phyloP scores from a whole-genome alignment of 92 coral and sea anemone genomes.

The Anthopleura xanthogrammica region DNA sequence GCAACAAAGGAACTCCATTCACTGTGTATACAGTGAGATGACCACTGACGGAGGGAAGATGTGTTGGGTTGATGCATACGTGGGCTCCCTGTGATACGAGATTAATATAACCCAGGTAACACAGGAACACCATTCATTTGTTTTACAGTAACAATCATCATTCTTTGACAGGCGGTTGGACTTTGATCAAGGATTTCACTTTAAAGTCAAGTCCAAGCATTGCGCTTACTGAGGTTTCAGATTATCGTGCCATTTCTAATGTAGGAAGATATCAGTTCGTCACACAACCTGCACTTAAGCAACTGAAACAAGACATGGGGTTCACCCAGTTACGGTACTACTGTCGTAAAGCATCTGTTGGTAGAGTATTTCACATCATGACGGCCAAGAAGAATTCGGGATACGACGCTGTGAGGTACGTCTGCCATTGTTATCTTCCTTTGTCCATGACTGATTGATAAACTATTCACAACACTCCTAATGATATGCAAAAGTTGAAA shows the following conservation, averaged over 20 bases:
- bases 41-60: background rate
- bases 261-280: background rate
- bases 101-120: too few relatives aligned
- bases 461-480: too few relatives aligned
- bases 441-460: too few relatives aligned
- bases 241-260: background rate
- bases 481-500: too few relatives aligned
- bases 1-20: too few relatives aligned
- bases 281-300: background rate
- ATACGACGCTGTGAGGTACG: slow-evolving; percentile 28
- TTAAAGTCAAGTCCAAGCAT: background rate
- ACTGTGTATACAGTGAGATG: too few relatives aligned
- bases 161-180: background rate
- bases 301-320: slow-evolving; percentile 39
- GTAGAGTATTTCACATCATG: slow-evolving; percentile 53
- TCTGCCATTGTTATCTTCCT: too few relatives aligned
- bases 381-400: slow-evolving; percentile 27
- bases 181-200: background rate
- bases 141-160: too few relatives aligned
- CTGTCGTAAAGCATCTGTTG: slow-evolving; percentile 30
- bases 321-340: slow-evolving; percentile 45
- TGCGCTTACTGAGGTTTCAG: background rate
- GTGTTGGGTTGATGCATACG: background rate
- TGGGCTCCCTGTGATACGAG: too few relatives aligned
- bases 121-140: slow-evolving; percentile 10